Base-by-base conservation (phyloP, 2,888 invertebrate genomes). In the Ceramica pisi region DNA sequence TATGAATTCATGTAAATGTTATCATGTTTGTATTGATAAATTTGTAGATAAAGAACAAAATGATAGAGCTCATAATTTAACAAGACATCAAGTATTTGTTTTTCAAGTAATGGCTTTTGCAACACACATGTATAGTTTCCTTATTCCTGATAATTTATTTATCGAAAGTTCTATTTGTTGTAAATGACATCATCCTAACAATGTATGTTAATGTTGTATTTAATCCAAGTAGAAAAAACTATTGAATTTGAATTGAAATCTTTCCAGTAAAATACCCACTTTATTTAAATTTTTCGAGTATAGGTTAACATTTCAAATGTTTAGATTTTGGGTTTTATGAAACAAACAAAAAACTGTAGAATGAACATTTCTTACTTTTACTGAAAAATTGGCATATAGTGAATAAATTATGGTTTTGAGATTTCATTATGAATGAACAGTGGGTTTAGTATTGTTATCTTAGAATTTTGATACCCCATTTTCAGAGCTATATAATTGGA, bases 121-220 rank as follows among this genome's bases (percentile, higher is more conserved):
- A 55, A 23, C 12, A n/a, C 62, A 57, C 12, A 38, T 41, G 10
- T 65, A n/a, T 16, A 31, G 53, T 67, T 67, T 77, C 67, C 74
- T 63, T 74, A 79, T 79, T 78, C 53, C 64, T 57, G 26, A 51
- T 60, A 6, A 71, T 53, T 31, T 31, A 65, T 50, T 57, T 59
- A 48, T 50, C 21, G 68, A 64, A 67, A 26, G 38, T 59, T 23
- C 9, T 53, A 55, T 68, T 73, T 48, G n/a, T 26, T 23, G 35
- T 55, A n/a, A 23, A 38, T 75, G 7, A 51, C 35, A 65, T 56
- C 23, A 75, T 46, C 21, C 6, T 23, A 14, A 56, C n/a, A n/a
- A 57, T 35, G 0, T n/a, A 56, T 35, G n/a, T 35, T n/a, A 56
- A 9, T 10, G 35, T 55, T 35, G 12, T 10, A 10, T n/a, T 53